Percentiles rank a stretch among this genome's conserved stretches.
These are phyloP conservation scores for Bembecia ichneumoniformis DNA, from an alignment of 2,888 invertebrate species.

Conservation along the genomic window DNA sequence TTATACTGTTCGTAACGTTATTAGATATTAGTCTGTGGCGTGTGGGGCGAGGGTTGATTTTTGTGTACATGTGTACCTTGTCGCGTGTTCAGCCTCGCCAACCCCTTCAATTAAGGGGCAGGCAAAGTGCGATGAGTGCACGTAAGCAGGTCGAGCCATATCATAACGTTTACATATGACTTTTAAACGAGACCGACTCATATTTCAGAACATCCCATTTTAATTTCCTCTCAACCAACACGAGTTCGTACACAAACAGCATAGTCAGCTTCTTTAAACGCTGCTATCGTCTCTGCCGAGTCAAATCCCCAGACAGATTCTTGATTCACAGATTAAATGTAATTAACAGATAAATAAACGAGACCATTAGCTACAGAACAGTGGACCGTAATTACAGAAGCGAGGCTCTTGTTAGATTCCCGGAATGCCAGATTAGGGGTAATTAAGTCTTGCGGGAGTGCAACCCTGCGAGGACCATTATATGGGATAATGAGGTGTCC, in stretches of 20 bases:
- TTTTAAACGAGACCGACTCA: constrained; percentile 47
- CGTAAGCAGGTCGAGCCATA: constrained; percentile 57
- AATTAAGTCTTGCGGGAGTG: constrained; percentile 63
- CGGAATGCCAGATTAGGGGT: constrained; percentile 63
- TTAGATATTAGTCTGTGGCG: constrained; percentile 32
- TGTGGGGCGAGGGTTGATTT: constrained; percentile 33
- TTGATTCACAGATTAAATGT: constrained; percentile 19
- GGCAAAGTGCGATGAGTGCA: constrained; percentile 57
- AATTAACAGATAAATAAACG: constrained; percentile 58
- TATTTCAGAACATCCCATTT: constrained; percentile 41
- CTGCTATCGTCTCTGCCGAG: not conserved
- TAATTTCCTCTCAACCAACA: constrained; percentile 16
- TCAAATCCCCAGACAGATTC: constrained; percentile 6
- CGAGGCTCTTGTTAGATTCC: constrained; percentile 54
- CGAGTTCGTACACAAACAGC: not conserved
- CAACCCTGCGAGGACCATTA: constrained; percentile 50
- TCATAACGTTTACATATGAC: constrained; percentile 57
- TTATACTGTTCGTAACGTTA: constrained; percentile 28
- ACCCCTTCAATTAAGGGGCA: constrained; percentile 62
- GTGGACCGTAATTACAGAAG: constrained; percentile 54
- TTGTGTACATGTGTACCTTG: constrained; percentile 38
- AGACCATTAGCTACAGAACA: constrained; percentile 51
- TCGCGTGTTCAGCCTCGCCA: constrained; percentile 48
- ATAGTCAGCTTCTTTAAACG: no score
- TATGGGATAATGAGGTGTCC: constrained; percentile 67